Evolutionary conservation across 2,797 vertebrate genomes (phyloP).

Genomic region (Anisognathus igniventris): DNA sequence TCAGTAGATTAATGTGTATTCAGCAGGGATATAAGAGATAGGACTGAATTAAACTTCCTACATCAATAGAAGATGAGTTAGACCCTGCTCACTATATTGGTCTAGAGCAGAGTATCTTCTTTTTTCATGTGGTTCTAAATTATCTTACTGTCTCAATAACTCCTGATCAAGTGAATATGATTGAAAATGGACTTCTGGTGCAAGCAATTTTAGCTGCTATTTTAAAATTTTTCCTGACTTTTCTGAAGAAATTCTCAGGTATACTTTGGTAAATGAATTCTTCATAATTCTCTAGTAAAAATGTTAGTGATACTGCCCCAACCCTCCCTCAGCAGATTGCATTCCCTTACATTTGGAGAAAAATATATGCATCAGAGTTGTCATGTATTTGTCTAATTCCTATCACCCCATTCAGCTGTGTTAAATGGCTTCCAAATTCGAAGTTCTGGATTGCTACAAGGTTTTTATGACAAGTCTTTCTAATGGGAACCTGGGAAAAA

Average conservation of each 20-base stretch:
- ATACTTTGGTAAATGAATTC: background rate
- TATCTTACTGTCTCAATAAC: background rate
- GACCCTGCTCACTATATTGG: background rate
- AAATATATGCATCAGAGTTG: background rate
- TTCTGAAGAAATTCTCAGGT: background rate
- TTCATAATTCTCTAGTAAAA: background rate
- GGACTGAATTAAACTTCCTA: background rate
- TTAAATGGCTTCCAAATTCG: background rate
- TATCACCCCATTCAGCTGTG: background rate
- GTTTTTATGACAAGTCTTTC: background rate
- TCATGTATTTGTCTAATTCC: background rate
- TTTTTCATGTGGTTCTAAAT: background rate
- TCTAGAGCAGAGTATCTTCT: background rate
- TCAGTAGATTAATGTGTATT: slow-evolving; percentile 34
- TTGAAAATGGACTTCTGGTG: background rate
- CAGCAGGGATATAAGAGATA: background rate
- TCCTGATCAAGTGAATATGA: background rate
- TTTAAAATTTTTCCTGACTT: background rate
- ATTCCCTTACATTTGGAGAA: background rate
- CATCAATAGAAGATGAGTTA: background rate
- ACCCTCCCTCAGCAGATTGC: background rate
- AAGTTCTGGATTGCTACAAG: background rate
- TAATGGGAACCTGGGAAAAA: background rate
- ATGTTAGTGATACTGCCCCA: background rate
- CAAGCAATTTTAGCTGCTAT: background rate